Percentiles rank a stretch among this genome's conserved stretches.
Evolutionary conservation across 1,140 invertebrate genomes (phyloP).

Genomic region (Diuraphis noxia): DNA sequence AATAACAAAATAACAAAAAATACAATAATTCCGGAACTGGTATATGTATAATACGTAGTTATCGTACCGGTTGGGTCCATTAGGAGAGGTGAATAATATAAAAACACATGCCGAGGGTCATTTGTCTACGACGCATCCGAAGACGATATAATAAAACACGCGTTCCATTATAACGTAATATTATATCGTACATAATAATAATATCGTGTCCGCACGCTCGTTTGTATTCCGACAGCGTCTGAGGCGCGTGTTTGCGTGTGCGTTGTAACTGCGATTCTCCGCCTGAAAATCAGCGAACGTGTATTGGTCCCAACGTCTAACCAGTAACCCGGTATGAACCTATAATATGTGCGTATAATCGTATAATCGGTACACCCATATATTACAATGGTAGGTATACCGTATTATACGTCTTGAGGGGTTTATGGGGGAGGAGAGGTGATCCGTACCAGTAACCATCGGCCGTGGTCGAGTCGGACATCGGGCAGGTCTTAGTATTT

Average conservation of each 20-base stretch:
- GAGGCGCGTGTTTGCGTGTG: neutral
- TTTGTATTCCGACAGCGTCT: neutral
- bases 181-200: neutral
- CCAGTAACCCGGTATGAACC: neutral
- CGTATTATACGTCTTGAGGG: neutral
- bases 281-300: neutral
- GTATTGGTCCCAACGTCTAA: neutral
- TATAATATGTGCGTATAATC: neutral
- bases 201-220: neutral
- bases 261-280: neutral
- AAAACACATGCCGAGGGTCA: constrained; percentile 27
- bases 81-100: too few species aligned
- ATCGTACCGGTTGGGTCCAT: too few species aligned
- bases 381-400: too few species aligned
- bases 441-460: neutral
- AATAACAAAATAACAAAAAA: constrained; percentile 16
- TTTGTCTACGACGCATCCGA: constrained; percentile 44
- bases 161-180: constrained; percentile 8
- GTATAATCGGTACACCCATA: neutral
- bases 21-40: constrained; percentile 35
- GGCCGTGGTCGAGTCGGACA: neutral
- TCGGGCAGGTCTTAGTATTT: neutral
- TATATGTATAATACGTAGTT: too few species aligned
- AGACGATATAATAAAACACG: constrained; percentile 31
- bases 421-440: neutral